A percentile compares a stretch with the other conserved stretches of the same genome.
Conservation (phyloP, 1,140 invertebrate genomes). For the Drosophila serrata region DNA sequence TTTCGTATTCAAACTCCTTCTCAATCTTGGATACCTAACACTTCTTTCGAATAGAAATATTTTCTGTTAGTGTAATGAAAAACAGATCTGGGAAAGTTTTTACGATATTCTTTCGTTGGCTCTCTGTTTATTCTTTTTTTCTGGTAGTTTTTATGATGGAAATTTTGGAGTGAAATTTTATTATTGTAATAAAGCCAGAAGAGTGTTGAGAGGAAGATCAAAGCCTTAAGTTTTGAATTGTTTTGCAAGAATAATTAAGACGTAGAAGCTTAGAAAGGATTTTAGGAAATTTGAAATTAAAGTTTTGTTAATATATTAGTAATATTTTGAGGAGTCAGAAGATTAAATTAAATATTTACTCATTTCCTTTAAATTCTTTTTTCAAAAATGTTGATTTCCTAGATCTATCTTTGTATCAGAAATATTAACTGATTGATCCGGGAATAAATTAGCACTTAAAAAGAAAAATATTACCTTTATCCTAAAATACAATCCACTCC, state of each 20-base stretch:
- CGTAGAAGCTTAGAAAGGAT: not conserved
- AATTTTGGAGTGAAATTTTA: conserved; percentile 41
- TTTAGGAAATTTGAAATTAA: not conserved
- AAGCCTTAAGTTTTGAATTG: conserved; percentile 13
- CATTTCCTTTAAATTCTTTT: no score
- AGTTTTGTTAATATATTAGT: not conserved
- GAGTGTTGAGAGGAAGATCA: conserved; percentile 31
- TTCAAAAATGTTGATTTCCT: no score
- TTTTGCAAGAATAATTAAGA: conserved; percentile 16
- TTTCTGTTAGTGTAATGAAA: conserved; percentile 70
- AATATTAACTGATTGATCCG: no score
- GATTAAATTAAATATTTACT: no score
- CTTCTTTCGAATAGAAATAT: conserved; percentile 25
- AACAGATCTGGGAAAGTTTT: conserved; percentile 76
- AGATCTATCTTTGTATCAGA: no score
- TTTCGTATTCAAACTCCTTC: conserved; percentile 14
- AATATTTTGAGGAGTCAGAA: not conserved
- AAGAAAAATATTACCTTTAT: not conserved
- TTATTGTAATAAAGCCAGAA: conserved; percentile 30
- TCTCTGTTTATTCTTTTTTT: conserved; percentile 5
- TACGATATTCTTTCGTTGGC: conserved; percentile 43
- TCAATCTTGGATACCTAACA: conserved; percentile 17
- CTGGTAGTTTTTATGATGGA: conserved; percentile 62
- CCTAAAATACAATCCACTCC: not conserved
- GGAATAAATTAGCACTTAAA: no score